Conservation (phyloP, 2,888 invertebrate species). For the Metacarcinus magister region DNA sequence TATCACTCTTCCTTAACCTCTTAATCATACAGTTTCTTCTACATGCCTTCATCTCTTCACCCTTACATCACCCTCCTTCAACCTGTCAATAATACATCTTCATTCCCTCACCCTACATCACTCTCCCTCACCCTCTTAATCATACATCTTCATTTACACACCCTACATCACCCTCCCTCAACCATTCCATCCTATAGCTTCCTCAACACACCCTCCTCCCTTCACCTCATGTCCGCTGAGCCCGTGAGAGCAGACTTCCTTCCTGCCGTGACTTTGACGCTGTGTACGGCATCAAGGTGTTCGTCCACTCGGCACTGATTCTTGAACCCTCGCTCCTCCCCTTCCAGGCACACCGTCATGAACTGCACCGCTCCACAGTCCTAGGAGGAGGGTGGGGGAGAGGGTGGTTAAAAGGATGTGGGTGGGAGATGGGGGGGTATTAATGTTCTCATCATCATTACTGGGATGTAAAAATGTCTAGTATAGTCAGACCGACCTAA, state of each 20-base stretch:
- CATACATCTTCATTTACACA: not conserved
- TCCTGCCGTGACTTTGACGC: conserved; percentile 73
- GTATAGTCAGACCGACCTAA: too few relatives aligned
- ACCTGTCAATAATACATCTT: too few relatives aligned
- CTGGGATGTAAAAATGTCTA: too few relatives aligned
- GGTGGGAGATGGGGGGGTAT: not conserved
- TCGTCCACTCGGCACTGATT: conserved; percentile 74
- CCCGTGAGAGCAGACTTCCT: conserved; percentile 73
- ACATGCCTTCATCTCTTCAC: too few relatives aligned
- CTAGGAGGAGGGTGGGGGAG: not conserved
- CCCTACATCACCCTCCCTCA: not conserved
- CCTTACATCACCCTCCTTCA: too few relatives aligned
- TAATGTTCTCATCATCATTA: too few relatives aligned
- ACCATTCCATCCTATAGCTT: not conserved
- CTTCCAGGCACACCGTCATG: conserved; percentile 43
- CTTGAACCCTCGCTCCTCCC: conserved; percentile 39
- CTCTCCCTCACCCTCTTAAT: too few relatives aligned
- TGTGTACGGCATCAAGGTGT: conserved; percentile 70
- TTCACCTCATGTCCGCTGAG: conserved; percentile 78
- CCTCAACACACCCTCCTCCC: not conserved
- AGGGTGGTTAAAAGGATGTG: not conserved
- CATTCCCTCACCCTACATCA: not conserved
- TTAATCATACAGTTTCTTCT: too few relatives aligned
- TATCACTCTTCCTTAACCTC: too few relatives aligned
- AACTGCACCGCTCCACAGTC: conserved; percentile 75